Evolutionary conservation across 2,888 invertebrate species (phyloP), one percentile per base, ranked within the genome.

Genomic region (Perithous albicinctus): DNA sequence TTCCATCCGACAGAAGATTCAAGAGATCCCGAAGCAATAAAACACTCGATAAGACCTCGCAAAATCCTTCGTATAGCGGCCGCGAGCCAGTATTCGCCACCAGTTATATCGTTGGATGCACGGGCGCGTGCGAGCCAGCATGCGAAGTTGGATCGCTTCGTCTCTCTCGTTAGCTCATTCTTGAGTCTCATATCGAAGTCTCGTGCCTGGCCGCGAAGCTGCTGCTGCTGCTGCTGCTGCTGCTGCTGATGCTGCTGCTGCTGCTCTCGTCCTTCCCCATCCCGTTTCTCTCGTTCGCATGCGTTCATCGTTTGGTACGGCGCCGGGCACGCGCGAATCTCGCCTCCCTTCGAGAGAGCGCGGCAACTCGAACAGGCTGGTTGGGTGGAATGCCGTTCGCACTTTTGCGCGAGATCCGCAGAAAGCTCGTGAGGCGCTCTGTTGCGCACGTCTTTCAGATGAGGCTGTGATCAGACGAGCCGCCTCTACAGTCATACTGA

Each of bases 401-500:
- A 77, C 77, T 76, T 80, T 77, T 79, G 73, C 64, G 35, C 59
- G 43, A 79, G 54, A 66, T n/a, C 26, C 29, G 56, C 43, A 66
- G 63, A 51, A 41, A 51, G 51, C 46, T 43, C 54, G 51, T 20
- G 23, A 48, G 12, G 54, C 15, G 77, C 38, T 35, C 75, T 56
- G 75, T 48, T 20, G 46, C 56, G 63, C 66, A 12, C 70, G 75
- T 80, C 73, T 82, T 78, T 18, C n/a, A 23, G 67, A 63, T 63
- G 66, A 59, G 59, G 32, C 56, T 46, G 8, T n/a, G 77, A 80
- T 77, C 76, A 77, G 74, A 74, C 43, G 77, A 79, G 81, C 78
- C 64, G 67, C 74, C 32, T 76, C 18, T 51, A 15, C 72, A 61
- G 74, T 80, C 86, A 87, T n/a, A n/a, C 86, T 85, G 87, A n/a